A percentile compares a stretch with the other conserved stretches of the same genome.
Evolutionary conservation across 2,113 vertebrate species (phyloP).

Genomic region (Odocoileus virginianus): DNA sequence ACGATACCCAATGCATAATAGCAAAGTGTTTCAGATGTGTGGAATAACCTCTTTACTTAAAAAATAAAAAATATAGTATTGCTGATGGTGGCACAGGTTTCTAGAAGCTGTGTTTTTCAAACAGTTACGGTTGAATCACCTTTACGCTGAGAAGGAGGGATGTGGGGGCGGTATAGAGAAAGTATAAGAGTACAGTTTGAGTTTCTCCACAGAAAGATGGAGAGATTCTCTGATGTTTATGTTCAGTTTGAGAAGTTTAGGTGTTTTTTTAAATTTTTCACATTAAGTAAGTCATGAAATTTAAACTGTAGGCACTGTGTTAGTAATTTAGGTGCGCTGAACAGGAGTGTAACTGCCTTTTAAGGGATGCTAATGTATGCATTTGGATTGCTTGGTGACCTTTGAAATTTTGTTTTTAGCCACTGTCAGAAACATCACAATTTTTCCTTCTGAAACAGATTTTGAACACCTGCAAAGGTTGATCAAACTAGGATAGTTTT

Average conservation of each 20-base stretch:
- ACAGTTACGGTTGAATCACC: neutral
- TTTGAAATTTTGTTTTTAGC: slow-evolving; percentile 60
- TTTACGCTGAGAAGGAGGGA: neutral
- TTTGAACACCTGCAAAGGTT: slow-evolving; percentile 47
- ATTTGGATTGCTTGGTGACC: slow-evolving; percentile 44
- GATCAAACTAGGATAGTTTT: slow-evolving; percentile 52
- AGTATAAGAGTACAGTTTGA: neutral
- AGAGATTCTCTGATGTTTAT: neutral
- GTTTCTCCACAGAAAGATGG: neutral
- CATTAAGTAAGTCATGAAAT: neutral
- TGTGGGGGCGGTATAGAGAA: neutral
- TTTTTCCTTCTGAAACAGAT: slow-evolving; percentile 58
- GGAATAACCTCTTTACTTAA: neutral
- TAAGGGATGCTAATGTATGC: neutral
- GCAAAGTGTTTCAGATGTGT: neutral
- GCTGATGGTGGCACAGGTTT: neutral
- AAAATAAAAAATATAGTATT: neutral
- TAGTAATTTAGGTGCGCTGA: neutral
- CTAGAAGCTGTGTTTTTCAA: neutral
- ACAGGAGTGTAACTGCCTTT: neutral
- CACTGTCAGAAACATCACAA: slow-evolving; percentile 42
- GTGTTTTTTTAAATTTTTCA: neutral
- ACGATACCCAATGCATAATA: neutral
- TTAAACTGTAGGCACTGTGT: neutral
- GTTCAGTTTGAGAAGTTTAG: neutral